Evolutionary conservation across 1,140 invertebrate species (phyloP).

Genomic region (Bombus fervidus): DNA sequence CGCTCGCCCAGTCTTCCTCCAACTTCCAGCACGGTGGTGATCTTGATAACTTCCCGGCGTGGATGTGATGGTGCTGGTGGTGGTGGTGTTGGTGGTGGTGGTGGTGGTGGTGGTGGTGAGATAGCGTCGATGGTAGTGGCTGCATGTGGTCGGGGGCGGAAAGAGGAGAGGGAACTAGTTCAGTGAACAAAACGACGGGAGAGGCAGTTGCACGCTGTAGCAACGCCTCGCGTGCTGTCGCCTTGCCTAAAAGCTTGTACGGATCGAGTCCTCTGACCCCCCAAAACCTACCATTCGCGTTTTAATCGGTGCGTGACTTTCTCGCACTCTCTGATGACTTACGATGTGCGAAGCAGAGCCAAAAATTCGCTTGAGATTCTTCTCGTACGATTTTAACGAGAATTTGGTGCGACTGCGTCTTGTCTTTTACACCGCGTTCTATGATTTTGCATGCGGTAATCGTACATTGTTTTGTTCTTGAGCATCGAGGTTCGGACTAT

Average conservation of each 20-base stretch:
- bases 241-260: slow-evolving; percentile 41
- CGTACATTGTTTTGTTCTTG: rapidly evolving
- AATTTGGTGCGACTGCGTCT: neutral
- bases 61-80: neutral
- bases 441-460: neutral
- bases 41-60: slow-evolving; percentile 52
- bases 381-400: neutral
- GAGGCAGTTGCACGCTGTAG: slow-evolving; percentile 71
- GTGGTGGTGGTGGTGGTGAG: slow-evolving; percentile 19
- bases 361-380: no score
- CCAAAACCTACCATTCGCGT: neutral
- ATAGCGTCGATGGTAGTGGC: slow-evolving; percentile 51
- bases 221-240: slow-evolving; percentile 53
- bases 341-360: neutral
- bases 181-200: slow-evolving; percentile 76
- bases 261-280: slow-evolving; percentile 36
- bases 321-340: neutral
- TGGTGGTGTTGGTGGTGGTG: slow-evolving; percentile 6
- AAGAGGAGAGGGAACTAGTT: slow-evolving; percentile 74
- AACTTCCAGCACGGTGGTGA: slow-evolving; percentile 54
- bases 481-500: no score
- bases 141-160: slow-evolving; percentile 57
- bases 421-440: neutral
- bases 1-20: neutral
- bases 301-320: neutral